Percentiles rank a stretch among this genome's conserved stretches.
Conservation (phyloP, 23 tunicate species). For the Phallusia fumigata region DNA sequence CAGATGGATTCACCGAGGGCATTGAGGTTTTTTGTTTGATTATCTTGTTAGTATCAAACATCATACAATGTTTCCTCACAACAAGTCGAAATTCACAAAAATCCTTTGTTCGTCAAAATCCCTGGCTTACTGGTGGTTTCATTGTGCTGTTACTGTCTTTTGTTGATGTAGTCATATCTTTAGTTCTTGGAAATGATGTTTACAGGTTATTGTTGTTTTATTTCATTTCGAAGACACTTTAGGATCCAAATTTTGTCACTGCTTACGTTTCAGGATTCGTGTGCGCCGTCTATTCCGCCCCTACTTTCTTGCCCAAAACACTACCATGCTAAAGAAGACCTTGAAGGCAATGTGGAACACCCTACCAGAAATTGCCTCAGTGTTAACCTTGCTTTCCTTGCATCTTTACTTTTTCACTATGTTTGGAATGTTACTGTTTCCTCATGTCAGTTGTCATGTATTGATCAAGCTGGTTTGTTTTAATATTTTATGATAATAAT, state of each 20-base stretch:
- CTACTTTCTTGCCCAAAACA: conserved; percentile 83
- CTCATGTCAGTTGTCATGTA: conserved; percentile 36
- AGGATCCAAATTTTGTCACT: conserved; percentile 4
- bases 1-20: conserved; percentile 86
- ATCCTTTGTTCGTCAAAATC: conserved; percentile 52
- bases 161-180: conserved; percentile 67
- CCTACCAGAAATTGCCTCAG: conserved; percentile 96
- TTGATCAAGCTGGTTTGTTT: background rate
- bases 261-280: conserved; percentile 33
- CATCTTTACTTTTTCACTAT: conserved; percentile 96
- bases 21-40: conserved; percentile 81
- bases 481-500: no score
- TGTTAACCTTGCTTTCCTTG: conserved; percentile 71
- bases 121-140: conserved; percentile 82
- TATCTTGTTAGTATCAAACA: conserved; percentile 50
- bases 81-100: conserved; percentile 41
- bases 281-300: conserved; percentile 94
- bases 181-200: conserved; percentile 61
- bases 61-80: conserved; percentile 66
- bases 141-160: conserved; percentile 55
- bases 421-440: conserved; percentile 97
- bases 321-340: conserved; percentile 94
- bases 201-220: conserved; percentile 39
- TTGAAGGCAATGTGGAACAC: conserved; percentile 93
- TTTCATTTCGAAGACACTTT: background rate